Percentiles rank a stretch among this genome's conserved stretches.
These are phyloP conservation scores for Ceyx margarethae DNA, from an alignment of 2,113 vertebrate species.

Conservation along the genomic window DNA sequence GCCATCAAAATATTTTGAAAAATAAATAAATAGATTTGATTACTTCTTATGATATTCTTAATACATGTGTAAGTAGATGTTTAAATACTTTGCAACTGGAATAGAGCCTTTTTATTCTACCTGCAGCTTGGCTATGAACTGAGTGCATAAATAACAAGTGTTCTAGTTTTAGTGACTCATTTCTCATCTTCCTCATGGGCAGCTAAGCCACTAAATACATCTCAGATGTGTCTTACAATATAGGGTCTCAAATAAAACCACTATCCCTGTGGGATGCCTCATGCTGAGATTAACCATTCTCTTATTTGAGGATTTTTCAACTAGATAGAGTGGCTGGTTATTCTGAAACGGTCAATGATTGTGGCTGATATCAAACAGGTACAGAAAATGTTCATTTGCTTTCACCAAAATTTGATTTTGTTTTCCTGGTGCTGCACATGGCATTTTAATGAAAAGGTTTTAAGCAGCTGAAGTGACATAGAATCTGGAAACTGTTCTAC, in stretches of 20 bases:
- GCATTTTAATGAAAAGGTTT: background rate
- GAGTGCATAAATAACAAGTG: slow-evolving; percentile 6
- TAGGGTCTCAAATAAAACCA: background rate
- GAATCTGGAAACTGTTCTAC: background rate
- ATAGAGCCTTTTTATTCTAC: slow-evolving; percentile 5
- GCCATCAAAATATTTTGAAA: slow-evolving; percentile 11
- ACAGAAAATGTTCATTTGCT: background rate
- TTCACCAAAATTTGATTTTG: background rate
- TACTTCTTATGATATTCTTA: background rate
- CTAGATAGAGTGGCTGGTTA: background rate
- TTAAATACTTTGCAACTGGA: slow-evolving; percentile 11
- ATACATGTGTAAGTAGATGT: background rate
- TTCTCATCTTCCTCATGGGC: slow-evolving; percentile 17
- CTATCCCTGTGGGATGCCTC: background rate
- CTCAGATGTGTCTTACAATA: background rate
- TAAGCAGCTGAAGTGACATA: background rate
- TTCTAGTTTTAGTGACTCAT: background rate
- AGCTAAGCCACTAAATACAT: background rate
- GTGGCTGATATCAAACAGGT: background rate
- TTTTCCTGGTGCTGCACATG: background rate
- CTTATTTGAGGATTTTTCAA: background rate
- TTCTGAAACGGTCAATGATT: background rate
- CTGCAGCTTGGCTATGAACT: slow-evolving; percentile 17
- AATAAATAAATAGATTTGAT: slow-evolving; percentile 22
- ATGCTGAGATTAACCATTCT: background rate